phyloP scores from a whole-genome alignment of 2,888 invertebrate genomes.

The Sinodicranocentrus sp. region DNA sequence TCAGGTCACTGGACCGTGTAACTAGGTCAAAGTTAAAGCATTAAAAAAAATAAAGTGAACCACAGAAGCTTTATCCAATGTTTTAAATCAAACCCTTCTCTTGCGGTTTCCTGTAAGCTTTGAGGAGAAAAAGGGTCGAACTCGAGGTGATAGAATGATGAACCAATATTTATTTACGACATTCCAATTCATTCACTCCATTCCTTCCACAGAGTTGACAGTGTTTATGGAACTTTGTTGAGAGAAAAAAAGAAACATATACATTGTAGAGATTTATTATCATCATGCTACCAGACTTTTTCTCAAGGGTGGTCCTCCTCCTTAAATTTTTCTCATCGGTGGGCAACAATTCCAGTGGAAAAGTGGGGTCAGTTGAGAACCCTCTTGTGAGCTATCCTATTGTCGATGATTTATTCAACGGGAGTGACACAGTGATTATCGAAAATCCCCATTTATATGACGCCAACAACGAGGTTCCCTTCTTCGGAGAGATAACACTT shows the following conservation, averaged over 20 bases:
- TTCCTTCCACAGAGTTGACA: no score
- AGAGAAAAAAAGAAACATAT: no score
- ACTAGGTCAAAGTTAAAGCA: constrained; percentile 28
- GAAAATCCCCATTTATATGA: constrained; percentile 16
- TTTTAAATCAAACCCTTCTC: not conserved
- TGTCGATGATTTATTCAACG: constrained; percentile 3
- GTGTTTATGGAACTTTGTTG: no score
- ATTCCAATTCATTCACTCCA: not conserved
- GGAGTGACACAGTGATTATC: constrained; percentile 18
- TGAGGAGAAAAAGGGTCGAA: no score
- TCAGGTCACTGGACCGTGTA: constrained; percentile 29
- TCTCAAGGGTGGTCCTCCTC: not conserved
- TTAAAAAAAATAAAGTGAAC: not conserved
- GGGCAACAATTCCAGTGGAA: no score
- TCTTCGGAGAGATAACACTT: not conserved
- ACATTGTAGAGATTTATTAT: no score
- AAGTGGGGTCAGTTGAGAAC: not conserved
- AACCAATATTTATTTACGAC: constrained; percentile 11
- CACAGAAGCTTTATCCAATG: not conserved
- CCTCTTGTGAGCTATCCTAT: not conserved
- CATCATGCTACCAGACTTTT: not conserved
- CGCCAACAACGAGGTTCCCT: not conserved
- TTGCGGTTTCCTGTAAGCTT: constrained; percentile 16
- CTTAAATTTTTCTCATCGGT: not conserved
- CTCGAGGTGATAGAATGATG: no score